These are phyloP conservation scores for Diadema setosum DNA, from an alignment of 35 echinoderm and acorn worm genomes.

Conservation along the genomic window DNA sequence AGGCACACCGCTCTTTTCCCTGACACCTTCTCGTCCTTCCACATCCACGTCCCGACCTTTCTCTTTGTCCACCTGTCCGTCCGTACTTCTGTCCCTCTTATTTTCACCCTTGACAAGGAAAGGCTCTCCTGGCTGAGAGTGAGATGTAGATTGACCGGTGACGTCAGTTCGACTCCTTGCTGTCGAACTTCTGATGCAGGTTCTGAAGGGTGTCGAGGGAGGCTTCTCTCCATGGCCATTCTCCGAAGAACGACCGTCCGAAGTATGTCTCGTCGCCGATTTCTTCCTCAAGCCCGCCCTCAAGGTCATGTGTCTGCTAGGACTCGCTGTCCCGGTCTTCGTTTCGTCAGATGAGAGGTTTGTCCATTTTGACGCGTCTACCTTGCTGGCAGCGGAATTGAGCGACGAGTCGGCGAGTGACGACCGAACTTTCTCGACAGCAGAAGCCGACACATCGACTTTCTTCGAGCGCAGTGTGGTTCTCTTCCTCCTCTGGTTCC, in stretches of 20 bases:
- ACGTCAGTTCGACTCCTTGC: too few species aligned
- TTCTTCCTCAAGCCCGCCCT: background rate
- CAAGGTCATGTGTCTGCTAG: too few species aligned
- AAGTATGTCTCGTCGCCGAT: background rate
- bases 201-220: too few species aligned
- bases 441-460: background rate
- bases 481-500: too few species aligned
- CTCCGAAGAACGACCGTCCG: background rate
- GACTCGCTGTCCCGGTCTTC: background rate
- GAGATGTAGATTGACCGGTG: too few species aligned
- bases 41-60: too few species aligned
- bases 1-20: background rate
- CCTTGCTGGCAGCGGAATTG: background rate
- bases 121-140: background rate
- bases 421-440: background rate
- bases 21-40: background rate
- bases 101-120: background rate
- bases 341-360: background rate
- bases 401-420: background rate
- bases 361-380: conserved; percentile 11
- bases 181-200: too few species aligned
- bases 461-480: too few species aligned
- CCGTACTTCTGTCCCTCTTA: background rate
- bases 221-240: too few species aligned
- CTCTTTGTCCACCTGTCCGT: too few species aligned